Percentiles rank a stretch among this genome's conserved stretches.
Conservation (phyloP, 2,797 vertebrate species). For the Uromys caudimaculatus region DNA sequence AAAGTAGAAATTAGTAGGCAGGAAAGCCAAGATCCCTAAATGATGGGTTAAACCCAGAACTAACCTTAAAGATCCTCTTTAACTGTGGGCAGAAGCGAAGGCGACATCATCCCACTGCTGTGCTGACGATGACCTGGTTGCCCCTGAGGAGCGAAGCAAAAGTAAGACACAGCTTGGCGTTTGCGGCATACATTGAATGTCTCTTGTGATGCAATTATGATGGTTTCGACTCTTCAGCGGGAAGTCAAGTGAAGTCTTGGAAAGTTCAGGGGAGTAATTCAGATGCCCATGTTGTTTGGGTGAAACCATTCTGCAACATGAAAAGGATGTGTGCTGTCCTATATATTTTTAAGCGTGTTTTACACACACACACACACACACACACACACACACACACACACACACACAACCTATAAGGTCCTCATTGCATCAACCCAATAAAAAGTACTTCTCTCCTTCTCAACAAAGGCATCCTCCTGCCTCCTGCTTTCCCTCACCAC, state of each 20-base stretch:
- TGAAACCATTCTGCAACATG: neutral
- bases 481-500: neutral
- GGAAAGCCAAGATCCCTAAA: neutral
- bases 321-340: neutral
- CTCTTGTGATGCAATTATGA: neutral
- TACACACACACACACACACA: neutral
- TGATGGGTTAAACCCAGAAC: neutral
- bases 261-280: neutral
- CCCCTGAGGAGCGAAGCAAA: neutral
- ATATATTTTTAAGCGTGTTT: neutral
- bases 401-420: neutral
- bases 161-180: neutral
- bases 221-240: rapidly evolving
- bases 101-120: neutral
- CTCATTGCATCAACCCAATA: neutral
- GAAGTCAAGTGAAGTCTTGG: rapidly evolving
- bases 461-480: too few relatives aligned
- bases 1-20: neutral
- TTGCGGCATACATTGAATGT: too few relatives aligned
- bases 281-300: neutral
- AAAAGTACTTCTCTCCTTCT: neutral
- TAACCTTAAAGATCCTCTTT: neutral
- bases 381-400: neutral
- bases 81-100: neutral
- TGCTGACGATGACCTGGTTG: neutral